These are phyloP conservation scores for Bombyx mori DNA, from an alignment of 1,140 invertebrate genomes.

Conservation along the genomic window DNA sequence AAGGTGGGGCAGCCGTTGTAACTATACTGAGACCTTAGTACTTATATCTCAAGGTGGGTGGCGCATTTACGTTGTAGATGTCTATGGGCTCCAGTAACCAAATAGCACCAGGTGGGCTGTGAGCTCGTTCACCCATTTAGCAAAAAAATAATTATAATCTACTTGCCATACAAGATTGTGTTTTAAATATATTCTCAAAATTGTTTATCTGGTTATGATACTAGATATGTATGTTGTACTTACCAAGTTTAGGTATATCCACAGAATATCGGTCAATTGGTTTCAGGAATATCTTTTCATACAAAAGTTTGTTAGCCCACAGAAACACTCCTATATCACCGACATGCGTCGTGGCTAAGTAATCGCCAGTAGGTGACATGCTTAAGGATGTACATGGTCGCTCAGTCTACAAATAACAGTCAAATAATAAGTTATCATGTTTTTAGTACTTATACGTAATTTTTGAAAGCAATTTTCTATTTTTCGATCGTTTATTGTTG, in stretches of 20 bases:
- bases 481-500: too few species aligned
- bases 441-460: too few species aligned
- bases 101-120: too few species aligned
- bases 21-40: too few species aligned
- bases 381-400: slow-evolving; percentile 85
- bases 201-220: neutral
- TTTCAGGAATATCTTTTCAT: slow-evolving; percentile 83
- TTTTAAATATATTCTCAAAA: too few species aligned
- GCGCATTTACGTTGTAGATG: neutral
- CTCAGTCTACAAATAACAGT: slow-evolving; percentile 67
- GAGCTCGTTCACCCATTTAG: neutral
- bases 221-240: slow-evolving; percentile 18
- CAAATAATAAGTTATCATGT: too few species aligned
- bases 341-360: slow-evolving; percentile 90
- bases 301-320: slow-evolving; percentile 94
- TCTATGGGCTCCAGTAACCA: too few species aligned
- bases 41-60: too few species aligned
- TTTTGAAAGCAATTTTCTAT: too few species aligned
- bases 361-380: slow-evolving; percentile 93
- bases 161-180: neutral
- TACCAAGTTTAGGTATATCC: slow-evolving; percentile 55
- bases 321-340: slow-evolving; percentile 92
- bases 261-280: slow-evolving; percentile 74
- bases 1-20: too few species aligned
- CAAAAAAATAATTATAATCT: too few species aligned